These are phyloP conservation scores for Phrynosoma blainvillii DNA, from an alignment of 2,113 vertebrate species.

Conservation along the genomic window DNA sequence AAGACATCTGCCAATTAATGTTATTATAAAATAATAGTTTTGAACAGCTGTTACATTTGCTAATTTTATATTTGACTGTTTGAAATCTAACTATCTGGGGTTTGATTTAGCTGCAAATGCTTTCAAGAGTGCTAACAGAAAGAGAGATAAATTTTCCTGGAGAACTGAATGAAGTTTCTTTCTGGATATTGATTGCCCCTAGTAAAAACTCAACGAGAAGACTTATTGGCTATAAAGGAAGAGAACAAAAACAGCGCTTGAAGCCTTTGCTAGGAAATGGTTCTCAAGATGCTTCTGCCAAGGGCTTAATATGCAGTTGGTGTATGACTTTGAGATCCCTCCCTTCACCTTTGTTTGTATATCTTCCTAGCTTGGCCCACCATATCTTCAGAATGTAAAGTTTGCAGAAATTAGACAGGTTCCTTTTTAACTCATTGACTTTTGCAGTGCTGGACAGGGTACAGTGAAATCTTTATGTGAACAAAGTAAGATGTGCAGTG, in stretches of 20 bases:
- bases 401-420: neutral
- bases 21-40: constrained; percentile 79
- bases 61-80: constrained; percentile 73
- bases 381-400: constrained; percentile 1
- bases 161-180: constrained; percentile 55
- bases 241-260: constrained; percentile 33
- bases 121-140: constrained; percentile 52
- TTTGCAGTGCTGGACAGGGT: neutral
- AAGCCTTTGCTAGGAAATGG: constrained; percentile 44
- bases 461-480: neutral
- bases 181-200: constrained; percentile 50
- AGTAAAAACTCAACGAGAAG: constrained; percentile 56
- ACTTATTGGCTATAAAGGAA: constrained; percentile 55
- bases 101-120: constrained; percentile 70
- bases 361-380: constrained; percentile 15
- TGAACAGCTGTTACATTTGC: constrained; percentile 79
- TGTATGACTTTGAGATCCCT: constrained; percentile 34
- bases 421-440: neutral
- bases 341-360: constrained; percentile 35
- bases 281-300: constrained; percentile 38
- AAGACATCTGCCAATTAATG: constrained; percentile 78
- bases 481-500: neutral
- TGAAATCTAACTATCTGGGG: constrained; percentile 73
- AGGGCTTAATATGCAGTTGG: constrained; percentile 30
- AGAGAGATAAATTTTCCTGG: constrained; percentile 56